A percentile compares a stretch with the other conserved stretches of the same genome.
Conservation (phyloP, 2,888 invertebrate genomes). For the Parnassius orleans region DNA sequence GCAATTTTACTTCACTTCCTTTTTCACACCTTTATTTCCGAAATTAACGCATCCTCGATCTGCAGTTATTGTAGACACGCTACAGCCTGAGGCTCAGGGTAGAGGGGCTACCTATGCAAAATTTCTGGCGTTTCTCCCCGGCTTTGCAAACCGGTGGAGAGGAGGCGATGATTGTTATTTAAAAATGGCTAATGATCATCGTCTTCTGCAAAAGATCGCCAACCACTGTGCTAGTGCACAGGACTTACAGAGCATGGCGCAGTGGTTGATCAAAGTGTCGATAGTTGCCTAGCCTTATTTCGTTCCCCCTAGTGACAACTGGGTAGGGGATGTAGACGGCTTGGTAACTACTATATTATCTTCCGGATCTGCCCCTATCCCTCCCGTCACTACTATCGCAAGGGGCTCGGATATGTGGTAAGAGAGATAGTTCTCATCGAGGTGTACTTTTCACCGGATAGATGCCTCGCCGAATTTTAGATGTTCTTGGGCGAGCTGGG, state of each 20-base stretch:
- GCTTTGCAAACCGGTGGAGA: not conserved
- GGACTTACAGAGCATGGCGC: conserved; percentile 29
- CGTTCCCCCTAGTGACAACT: conserved; percentile 11
- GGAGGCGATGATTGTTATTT: not conserved
- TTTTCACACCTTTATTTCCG: no score
- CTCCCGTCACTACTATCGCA: not conserved
- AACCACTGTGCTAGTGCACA: conserved; percentile 32
- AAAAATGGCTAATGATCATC: not conserved
- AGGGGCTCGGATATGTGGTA: conserved; percentile 15
- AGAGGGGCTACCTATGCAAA: no score
- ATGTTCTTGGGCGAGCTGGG: not conserved
- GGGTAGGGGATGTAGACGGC: conserved; percentile 17
- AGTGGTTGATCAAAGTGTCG: conserved; percentile 28
- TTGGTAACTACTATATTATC: conserved; percentile 6
- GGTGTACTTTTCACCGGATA: conserved; percentile 4
- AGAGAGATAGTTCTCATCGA: not conserved
- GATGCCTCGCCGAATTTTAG: not conserved
- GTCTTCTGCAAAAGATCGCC: conserved; percentile 25
- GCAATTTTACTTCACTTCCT: no score
- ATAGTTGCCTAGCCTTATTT: conserved; percentile 25
- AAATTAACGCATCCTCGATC: no score
- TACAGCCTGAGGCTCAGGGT: no score
- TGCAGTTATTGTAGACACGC: no score
- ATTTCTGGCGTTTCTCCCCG: no score
- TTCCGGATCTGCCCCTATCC: not conserved